Conservation (phyloP, 1,140 invertebrate genomes). For the Drosophila tani region DNA sequence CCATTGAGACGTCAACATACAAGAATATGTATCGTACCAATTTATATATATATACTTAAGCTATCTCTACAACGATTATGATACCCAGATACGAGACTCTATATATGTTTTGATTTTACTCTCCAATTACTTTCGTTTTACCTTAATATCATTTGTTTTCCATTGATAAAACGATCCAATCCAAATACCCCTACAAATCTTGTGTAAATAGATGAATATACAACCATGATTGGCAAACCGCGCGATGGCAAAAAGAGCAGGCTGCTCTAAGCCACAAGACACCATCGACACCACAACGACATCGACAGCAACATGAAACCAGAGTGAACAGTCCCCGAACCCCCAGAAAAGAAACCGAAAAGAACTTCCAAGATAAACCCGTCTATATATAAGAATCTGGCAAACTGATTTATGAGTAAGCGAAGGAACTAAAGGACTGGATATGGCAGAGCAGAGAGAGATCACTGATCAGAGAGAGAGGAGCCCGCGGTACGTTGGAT, state of each 20-base stretch:
- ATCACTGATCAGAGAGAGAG: constrained; percentile 6
- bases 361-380: constrained; percentile 17
- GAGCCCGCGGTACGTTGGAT: constrained; percentile 42
- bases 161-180: constrained; percentile 52
- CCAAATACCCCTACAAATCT: constrained; percentile 63
- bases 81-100: constrained; percentile 56
- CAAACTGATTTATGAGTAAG: constrained; percentile 41
- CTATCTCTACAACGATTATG: constrained; percentile 19
- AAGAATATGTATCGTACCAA: constrained; percentile 37
- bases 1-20: constrained; percentile 31
- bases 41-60: constrained; percentile 31
- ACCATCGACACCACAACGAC: constrained; percentile 20
- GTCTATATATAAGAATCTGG: constrained; percentile 33
- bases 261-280: constrained; percentile 74
- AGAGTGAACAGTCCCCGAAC: constrained; percentile 7
- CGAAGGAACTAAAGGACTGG: constrained; percentile 21
- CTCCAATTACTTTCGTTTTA: constrained; percentile 47
- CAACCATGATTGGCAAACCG: constrained; percentile 84
- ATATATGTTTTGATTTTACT: constrained; percentile 41
- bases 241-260: constrained; percentile 85
- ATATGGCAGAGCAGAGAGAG: constrained; percentile 2
- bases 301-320: constrained; percentile 27
- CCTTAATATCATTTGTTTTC: constrained; percentile 55
- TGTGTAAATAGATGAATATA: constrained; percentile 85
- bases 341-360: constrained; percentile 26